phyloP scores from a whole-genome alignment of 2,797 vertebrate genomes.

The Rhinichthys osculus region DNA sequence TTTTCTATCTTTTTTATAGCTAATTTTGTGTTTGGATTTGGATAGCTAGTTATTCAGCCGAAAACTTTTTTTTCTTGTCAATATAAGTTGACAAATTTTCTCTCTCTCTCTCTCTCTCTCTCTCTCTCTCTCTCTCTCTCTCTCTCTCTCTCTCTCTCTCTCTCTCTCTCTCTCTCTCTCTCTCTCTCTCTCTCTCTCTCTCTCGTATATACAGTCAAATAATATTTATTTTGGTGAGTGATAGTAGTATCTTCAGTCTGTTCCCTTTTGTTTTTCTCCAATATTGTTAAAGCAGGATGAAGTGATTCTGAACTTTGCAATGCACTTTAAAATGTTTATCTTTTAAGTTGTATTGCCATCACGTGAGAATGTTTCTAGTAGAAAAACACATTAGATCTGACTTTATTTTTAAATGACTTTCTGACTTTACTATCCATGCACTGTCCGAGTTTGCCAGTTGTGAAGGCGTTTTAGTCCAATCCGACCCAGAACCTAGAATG shows the following conservation, averaged over 20 bases:
- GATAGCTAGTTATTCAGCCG: background rate
- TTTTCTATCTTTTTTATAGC: background rate
- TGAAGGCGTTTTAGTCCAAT: background rate
- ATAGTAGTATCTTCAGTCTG: background rate
- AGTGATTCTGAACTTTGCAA: background rate
- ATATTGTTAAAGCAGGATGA: background rate
- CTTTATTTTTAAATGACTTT: background rate
- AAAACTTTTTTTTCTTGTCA: background rate
- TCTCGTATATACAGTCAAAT: background rate
- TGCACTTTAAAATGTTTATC: background rate
- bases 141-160: background rate
- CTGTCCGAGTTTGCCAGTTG: background rate
- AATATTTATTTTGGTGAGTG: background rate
- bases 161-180: background rate
- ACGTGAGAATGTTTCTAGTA: background rate
- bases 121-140: too few species aligned
- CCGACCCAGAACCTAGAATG: background rate
- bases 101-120: background rate
- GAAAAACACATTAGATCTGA: background rate
- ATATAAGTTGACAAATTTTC: too few species aligned
- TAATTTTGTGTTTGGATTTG: background rate
- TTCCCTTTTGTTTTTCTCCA: background rate
- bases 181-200: too few species aligned
- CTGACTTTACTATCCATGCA: background rate
- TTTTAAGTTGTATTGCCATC: background rate